These are phyloP conservation scores for Mesorhabditis spiculigera DNA, from an alignment of 2,888 invertebrate genomes.

Conservation along the genomic window DNA sequence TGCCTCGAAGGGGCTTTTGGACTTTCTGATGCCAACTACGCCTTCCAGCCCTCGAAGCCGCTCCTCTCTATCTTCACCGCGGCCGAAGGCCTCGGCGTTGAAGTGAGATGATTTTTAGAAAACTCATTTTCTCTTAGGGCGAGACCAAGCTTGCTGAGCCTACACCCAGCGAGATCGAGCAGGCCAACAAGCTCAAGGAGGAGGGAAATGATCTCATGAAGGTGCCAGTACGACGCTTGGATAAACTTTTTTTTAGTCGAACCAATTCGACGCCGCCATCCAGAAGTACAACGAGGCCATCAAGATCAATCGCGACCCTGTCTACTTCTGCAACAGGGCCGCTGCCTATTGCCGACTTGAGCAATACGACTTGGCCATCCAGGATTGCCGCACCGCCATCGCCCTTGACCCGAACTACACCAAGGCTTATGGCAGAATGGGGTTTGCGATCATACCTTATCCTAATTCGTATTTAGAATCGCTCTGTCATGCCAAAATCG, in stretches of 20 bases:
- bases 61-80: conserved; percentile 63
- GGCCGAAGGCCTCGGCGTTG: conserved; percentile 48
- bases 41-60: conserved; percentile 58
- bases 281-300: conserved; percentile 84
- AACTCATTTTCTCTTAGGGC: conserved; percentile 18
- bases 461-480: conserved; percentile 62
- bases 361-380: conserved; percentile 77
- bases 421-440: conserved; percentile 66
- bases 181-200: conserved; percentile 81
- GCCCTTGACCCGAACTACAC: conserved; percentile 84
- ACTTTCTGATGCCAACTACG: conserved; percentile 64
- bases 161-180: conserved; percentile 61
- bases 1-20: conserved; percentile 83
- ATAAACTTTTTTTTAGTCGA: not conserved
- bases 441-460: conserved; percentile 19
- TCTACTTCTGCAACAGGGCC: conserved; percentile 91
- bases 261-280: conserved; percentile 75
- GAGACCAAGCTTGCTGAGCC: conserved; percentile 42
- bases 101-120: conserved; percentile 12
- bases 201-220: conserved; percentile 74
- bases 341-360: conserved; percentile 88
- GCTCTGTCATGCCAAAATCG: conserved; percentile 80
- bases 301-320: conserved; percentile 78
- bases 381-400: conserved; percentile 85
- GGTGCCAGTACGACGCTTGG: conserved; percentile 63